phyloP scores from a whole-genome alignment of 2,888 invertebrate genomes.

The Ornithoptera priamus region DNA sequence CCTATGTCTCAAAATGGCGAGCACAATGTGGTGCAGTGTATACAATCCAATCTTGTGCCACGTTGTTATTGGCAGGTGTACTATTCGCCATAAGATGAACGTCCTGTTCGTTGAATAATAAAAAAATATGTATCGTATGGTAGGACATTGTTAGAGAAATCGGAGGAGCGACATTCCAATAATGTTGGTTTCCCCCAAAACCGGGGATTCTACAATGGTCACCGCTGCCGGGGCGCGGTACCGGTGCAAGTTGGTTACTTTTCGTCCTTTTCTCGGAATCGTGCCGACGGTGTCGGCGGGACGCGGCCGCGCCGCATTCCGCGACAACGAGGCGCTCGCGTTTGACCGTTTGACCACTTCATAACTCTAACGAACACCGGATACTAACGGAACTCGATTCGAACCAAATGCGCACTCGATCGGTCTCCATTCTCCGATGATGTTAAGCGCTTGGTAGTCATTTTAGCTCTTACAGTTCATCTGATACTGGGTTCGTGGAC shows the following conservation, averaged over 20 bases:
- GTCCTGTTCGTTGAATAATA: no score
- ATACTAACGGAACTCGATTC: slow-evolving; percentile 24
- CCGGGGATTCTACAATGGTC: slow-evolving; percentile 11
- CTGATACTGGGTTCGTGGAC: no score
- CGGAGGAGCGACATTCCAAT: slow-evolving; percentile 3
- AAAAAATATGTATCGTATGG: neutral
- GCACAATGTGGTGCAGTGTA: no score
- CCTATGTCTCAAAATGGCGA: no score
- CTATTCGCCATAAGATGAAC: no score
- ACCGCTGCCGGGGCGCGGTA: slow-evolving; percentile 6
- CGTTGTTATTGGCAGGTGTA: no score
- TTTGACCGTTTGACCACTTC: slow-evolving; percentile 60
- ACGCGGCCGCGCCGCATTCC: slow-evolving; percentile 68
- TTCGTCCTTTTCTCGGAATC: slow-evolving; percentile 54
- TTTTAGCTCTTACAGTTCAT: no score
- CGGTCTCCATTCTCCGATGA: no score
- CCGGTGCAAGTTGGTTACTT: slow-evolving; percentile 23
- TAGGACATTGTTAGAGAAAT: neutral
- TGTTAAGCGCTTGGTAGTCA: no score
- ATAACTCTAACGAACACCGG: slow-evolving; percentile 38
- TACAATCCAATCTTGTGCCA: no score
- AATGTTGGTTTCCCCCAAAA: slow-evolving; percentile 24
- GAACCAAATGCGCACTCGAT: no score
- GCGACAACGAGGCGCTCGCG: slow-evolving; percentile 64
- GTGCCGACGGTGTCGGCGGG: slow-evolving; percentile 50